These are phyloP conservation scores for Sebastes matsubarae DNA, from an alignment of 2,797 vertebrate genomes.

Conservation along the genomic window DNA sequence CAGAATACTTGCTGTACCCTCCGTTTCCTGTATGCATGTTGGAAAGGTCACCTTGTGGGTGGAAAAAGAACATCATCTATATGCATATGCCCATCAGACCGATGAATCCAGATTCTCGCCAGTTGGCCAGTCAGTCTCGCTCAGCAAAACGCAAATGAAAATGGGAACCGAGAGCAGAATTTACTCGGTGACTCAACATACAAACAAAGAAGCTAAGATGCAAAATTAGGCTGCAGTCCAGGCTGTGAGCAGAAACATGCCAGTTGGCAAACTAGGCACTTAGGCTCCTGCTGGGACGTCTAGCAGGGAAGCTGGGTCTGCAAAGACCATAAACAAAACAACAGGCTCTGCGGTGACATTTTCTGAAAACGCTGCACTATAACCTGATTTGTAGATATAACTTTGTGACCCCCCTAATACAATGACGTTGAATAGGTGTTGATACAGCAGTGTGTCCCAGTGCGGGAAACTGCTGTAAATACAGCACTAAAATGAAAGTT, in stretches of 20 bases:
- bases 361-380: slow-evolving; percentile 19
- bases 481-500: neutral
- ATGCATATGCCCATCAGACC: slow-evolving; percentile 54
- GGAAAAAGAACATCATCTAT: slow-evolving; percentile 51
- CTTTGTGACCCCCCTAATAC: neutral
- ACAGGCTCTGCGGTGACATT: slow-evolving; percentile 35
- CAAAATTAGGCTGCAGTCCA: slow-evolving; percentile 65
- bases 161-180: slow-evolving; percentile 56
- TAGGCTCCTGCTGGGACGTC: slow-evolving; percentile 58
- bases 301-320: slow-evolving; percentile 45
- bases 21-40: slow-evolving; percentile 31
- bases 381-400: slow-evolving; percentile 38
- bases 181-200: slow-evolving; percentile 50
- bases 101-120: slow-evolving; percentile 34
- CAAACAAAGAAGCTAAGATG: slow-evolving; percentile 61
- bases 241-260: slow-evolving; percentile 57
- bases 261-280: slow-evolving; percentile 66
- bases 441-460: neutral
- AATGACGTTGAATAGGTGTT: slow-evolving; percentile 22
- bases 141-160: slow-evolving; percentile 59
- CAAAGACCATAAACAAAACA: slow-evolving; percentile 54
- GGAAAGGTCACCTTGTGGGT: slow-evolving; percentile 55
- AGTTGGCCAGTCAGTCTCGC: slow-evolving; percentile 52
- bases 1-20: neutral
- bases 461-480: slow-evolving; percentile 14